Conservation (phyloP, 2,888 invertebrate species). For the Drosophila emarginata region DNA sequence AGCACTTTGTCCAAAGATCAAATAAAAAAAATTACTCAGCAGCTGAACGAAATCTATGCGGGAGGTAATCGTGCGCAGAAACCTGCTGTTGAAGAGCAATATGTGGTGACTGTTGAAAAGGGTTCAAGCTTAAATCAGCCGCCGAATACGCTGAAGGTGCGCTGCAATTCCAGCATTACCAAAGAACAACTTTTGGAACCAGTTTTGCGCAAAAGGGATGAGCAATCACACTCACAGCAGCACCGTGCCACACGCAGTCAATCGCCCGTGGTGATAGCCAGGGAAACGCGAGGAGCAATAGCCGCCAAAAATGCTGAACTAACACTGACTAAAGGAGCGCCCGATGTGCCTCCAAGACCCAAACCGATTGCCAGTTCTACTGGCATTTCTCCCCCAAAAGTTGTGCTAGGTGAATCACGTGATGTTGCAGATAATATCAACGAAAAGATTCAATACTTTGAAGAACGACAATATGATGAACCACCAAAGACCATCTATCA, state of each 20-base stretch:
- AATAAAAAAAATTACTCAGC: slow-evolving; percentile 90
- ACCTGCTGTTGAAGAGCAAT: slow-evolving; percentile 83
- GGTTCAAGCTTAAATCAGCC: slow-evolving; percentile 76
- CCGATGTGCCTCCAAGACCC: slow-evolving; percentile 66
- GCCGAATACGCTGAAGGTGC: slow-evolving; percentile 83
- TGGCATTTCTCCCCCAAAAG: slow-evolving; percentile 12
- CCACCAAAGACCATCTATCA: slow-evolving; percentile 84
- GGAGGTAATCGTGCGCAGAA: slow-evolving; percentile 74
- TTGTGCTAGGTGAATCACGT: slow-evolving; percentile 5
- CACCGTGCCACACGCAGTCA: slow-evolving; percentile 71
- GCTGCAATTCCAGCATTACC: slow-evolving; percentile 85
- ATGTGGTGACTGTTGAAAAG: slow-evolving; percentile 85
- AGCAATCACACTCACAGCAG: slow-evolving; percentile 85
- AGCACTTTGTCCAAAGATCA: slow-evolving; percentile 93
- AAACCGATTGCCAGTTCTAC: slow-evolving; percentile 27
- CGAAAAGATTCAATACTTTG: slow-evolving; percentile 90
- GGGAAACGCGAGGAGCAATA: slow-evolving; percentile 86
- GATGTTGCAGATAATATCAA: slow-evolving; percentile 83
- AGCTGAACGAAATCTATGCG: slow-evolving; percentile 91
- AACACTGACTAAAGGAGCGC: slow-evolving; percentile 72
- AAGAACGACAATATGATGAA: slow-evolving; percentile 85
- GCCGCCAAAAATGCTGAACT: slow-evolving; percentile 84
- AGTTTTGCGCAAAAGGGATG: slow-evolving; percentile 74
- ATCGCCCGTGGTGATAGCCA: slow-evolving; percentile 82
- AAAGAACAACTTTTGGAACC: slow-evolving; percentile 82